Percentiles rank a stretch among this genome's conserved stretches.
Evolutionary conservation across 2,113 vertebrate genomes (phyloP).

Genomic region (Microtus montanus): DNA sequence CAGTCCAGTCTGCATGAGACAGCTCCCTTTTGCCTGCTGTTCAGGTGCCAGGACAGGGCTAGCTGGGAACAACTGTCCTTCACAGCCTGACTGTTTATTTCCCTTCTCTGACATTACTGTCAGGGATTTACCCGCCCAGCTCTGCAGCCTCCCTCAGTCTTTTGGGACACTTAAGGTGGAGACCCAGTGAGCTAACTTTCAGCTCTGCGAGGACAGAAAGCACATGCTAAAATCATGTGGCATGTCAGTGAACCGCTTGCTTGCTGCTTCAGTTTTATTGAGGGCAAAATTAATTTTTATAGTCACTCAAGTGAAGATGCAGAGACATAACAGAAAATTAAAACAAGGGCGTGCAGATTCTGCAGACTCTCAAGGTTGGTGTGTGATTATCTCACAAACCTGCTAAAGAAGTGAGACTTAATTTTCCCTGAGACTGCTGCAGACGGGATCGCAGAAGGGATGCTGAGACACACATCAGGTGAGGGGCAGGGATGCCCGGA

Average conservation of each 20-base stretch:
- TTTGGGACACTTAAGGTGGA: not conserved
- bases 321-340: not conserved
- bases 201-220: not conserved
- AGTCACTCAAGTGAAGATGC: not conserved
- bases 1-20: accelerated
- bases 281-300: not conserved
- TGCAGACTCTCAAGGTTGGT: too few relatives aligned
- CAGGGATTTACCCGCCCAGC: not conserved
- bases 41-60: accelerated
- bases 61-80: accelerated
- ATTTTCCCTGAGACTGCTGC: accelerated
- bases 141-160: not conserved
- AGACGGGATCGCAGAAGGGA: not conserved
- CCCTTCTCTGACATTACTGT: not conserved
- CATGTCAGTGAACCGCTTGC: not conserved
- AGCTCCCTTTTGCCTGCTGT: too few relatives aligned
- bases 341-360: not conserved
- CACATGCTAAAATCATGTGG: accelerated
- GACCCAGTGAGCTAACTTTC: too few relatives aligned
- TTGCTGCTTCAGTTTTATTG: not conserved
- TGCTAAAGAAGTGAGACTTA: not conserved
- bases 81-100: not conserved
- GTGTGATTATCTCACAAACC: not conserved
- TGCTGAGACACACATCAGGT: too few relatives aligned
- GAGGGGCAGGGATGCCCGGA: not conserved